phyloP scores from a whole-genome alignment of 2,888 invertebrate genomes.

The Panorpa germanica region DNA sequence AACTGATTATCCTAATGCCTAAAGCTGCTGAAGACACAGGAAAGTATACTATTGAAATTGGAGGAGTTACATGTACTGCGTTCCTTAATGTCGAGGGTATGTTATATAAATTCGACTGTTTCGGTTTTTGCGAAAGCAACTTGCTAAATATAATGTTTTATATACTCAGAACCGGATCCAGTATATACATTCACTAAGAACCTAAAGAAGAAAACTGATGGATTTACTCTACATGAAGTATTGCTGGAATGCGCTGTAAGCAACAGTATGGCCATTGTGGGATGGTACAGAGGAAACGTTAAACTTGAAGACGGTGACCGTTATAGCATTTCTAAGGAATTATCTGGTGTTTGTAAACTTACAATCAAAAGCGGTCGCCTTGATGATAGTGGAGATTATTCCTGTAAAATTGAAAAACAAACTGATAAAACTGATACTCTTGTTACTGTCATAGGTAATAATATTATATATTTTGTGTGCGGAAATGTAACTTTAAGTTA shows the following conservation, averaged over 20 bases:
- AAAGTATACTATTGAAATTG: conserved; percentile 89
- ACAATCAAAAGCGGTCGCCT: conserved; percentile 64
- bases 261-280: conserved; percentile 83
- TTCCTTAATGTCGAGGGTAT: conserved; percentile 84
- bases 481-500: neutral
- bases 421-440: conserved; percentile 70
- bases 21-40: conserved; percentile 95
- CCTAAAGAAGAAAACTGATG: conserved; percentile 73
- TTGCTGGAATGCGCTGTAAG: conserved; percentile 86
- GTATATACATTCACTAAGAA: conserved; percentile 82
- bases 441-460: conserved; percentile 58
- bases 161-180: conserved; percentile 87
- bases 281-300: conserved; percentile 74
- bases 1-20: conserved; percentile 73
- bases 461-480: conserved; percentile 5
- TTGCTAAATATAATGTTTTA: conserved; percentile 6
- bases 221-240: conserved; percentile 79
- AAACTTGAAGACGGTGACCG: conserved; percentile 69
- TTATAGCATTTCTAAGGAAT: conserved; percentile 79
- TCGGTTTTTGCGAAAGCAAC: conserved; percentile 6
- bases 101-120: conserved; percentile 7
- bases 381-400: conserved; percentile 77
- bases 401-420: conserved; percentile 77
- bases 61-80: conserved; percentile 71
- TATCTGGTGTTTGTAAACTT: conserved; percentile 76